A percentile compares a stretch with the other conserved stretches of the same genome.
Evolutionary conservation across 2,113 vertebrate species (phyloP).

Genomic region (Periophthalmodon schlosseri): DNA sequence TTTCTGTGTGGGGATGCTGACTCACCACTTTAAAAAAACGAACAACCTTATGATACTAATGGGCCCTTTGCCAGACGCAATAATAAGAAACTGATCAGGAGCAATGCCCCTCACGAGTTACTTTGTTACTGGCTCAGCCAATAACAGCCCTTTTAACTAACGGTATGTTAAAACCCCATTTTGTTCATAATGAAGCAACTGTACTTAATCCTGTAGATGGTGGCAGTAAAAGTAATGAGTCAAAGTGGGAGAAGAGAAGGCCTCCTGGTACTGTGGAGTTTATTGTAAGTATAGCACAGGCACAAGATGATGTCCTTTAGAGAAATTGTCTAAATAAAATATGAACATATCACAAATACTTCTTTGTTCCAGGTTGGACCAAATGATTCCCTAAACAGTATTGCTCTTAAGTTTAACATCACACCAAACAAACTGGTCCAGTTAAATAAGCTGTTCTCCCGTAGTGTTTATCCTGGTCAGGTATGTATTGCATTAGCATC

Average conservation of each 20-base stretch:
- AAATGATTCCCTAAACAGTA: slow-evolving; percentile 90
- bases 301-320: not conserved
- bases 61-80: too few species aligned
- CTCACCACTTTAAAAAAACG: too few species aligned
- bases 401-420: slow-evolving; percentile 93
- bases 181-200: not conserved
- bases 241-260: slow-evolving; percentile 71
- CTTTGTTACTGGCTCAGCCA: too few species aligned
- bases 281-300: slow-evolving; percentile 62
- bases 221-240: slow-evolving; percentile 46
- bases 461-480: slow-evolving; percentile 92
- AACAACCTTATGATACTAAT: too few species aligned
- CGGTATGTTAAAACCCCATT: slow-evolving; percentile 1
- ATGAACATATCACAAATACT: not conserved
- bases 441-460: slow-evolving; percentile 92
- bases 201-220: slow-evolving; percentile 47
- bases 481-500: slow-evolving; percentile 65
- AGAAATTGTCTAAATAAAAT: not conserved
- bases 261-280: slow-evolving; percentile 77
- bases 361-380: slow-evolving; percentile 80
- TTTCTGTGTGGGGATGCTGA: too few species aligned
- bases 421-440: slow-evolving; percentile 96
- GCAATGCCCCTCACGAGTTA: too few species aligned
- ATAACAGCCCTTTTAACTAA: slow-evolving; percentile 25
- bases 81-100: too few species aligned